phyloP scores from a whole-genome alignment of 2,113 vertebrate genomes.

The Pseudois nayaur region DNA sequence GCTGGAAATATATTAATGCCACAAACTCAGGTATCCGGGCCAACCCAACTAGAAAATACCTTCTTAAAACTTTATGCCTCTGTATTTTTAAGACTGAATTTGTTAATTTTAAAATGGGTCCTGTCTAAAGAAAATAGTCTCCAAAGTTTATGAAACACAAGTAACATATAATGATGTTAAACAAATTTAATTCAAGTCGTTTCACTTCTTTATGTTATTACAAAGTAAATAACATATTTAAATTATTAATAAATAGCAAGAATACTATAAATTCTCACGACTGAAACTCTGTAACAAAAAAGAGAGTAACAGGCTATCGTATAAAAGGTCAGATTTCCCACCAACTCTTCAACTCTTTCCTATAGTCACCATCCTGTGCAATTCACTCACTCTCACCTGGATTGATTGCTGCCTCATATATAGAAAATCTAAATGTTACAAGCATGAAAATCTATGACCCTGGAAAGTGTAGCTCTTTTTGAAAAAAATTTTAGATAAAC shows the following conservation, averaged over 20 bases:
- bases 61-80: not conserved
- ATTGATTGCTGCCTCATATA: not conserved
- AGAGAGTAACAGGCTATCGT: not conserved
- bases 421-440: not conserved
- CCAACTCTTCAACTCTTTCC: not conserved
- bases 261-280: not conserved
- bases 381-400: not conserved
- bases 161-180: not conserved
- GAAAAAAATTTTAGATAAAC: not conserved
- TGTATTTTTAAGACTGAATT: not conserved
- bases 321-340: not conserved
- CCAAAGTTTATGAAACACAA: not conserved
- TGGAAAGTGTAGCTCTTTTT: not conserved
- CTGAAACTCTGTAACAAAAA: not conserved
- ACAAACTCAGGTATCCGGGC: not conserved
- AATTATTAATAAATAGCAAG: not conserved
- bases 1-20: not conserved
- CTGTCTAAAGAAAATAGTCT: not conserved
- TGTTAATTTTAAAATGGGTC: slow-evolving; percentile 18
- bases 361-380: not conserved
- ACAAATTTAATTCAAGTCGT: not conserved
- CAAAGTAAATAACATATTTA: not conserved
- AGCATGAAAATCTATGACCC: not conserved
- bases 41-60: not conserved
- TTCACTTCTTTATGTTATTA: not conserved